Conservation (phyloP, 2,113 vertebrate species). For the Taurulus bubalis region DNA sequence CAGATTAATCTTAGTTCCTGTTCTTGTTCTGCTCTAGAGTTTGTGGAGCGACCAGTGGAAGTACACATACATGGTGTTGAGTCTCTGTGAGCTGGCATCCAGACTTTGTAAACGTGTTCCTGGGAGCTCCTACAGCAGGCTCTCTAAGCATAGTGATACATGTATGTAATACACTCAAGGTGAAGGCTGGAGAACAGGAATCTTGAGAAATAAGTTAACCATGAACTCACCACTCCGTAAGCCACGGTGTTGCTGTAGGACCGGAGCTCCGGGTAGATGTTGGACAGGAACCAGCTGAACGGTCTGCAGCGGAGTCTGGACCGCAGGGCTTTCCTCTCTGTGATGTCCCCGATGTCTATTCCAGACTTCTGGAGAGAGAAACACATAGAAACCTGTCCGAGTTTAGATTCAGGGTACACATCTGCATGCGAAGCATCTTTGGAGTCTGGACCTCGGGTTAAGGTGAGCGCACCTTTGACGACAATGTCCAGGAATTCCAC, state of each 20-base stretch:
- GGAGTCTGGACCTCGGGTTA: not conserved
- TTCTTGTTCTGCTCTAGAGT: conserved; percentile 11
- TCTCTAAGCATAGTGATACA: not conserved
- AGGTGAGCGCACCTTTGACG: no score
- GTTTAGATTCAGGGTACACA: not conserved
- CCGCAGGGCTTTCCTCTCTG: conserved; percentile 88
- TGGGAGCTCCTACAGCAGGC: not conserved
- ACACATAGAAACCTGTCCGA: not conserved
- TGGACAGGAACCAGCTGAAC: conserved; percentile 96
- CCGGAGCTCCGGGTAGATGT: conserved; percentile 95
- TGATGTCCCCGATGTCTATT: conserved; percentile 94
- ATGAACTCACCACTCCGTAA: conserved; percentile 90
- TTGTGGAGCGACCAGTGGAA: not conserved
- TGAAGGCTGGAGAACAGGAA: not conserved
- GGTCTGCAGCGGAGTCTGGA: conserved; percentile 91
- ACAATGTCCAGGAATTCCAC: no score
- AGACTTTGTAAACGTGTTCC: not conserved
- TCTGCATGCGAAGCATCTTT: not conserved
- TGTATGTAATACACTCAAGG: not conserved
- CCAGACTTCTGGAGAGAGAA: conserved; percentile 87
- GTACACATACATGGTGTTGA: not conserved
- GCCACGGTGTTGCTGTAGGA: conserved; percentile 92
- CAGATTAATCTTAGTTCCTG: conserved; percentile 16
- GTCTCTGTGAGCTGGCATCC: not conserved
- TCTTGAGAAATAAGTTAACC: not conserved